phyloP scores from a whole-genome alignment of 2,888 invertebrate species.

The Ecdyonurus torrentis region DNA sequence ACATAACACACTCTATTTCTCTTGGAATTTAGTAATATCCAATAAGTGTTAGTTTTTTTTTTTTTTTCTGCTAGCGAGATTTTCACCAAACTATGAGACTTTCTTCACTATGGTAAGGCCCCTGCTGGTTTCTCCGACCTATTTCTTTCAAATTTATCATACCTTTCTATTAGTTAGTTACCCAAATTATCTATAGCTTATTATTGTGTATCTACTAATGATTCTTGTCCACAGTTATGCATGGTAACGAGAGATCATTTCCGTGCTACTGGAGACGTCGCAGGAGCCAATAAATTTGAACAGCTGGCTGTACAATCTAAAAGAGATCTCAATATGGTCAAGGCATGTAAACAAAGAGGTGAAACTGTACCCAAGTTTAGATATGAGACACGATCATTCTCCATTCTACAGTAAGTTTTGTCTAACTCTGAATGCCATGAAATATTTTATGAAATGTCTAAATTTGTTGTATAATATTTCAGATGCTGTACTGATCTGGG shows the following conservation, averaged over 20 bases:
- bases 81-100: too few relatives aligned
- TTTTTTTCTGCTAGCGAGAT: too few relatives aligned
- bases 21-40: too few relatives aligned
- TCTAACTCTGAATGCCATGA: not conserved
- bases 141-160: too few relatives aligned
- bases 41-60: too few relatives aligned
- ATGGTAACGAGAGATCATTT: slow-evolving; percentile 73
- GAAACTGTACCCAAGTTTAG: slow-evolving; percentile 34
- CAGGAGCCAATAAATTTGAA: slow-evolving; percentile 80
- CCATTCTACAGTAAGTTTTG: slow-evolving; percentile 60
- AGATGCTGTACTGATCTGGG: slow-evolving; percentile 79
- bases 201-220: too few relatives aligned
- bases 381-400: slow-evolving; percentile 50
- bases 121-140: too few relatives aligned
- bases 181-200: too few relatives aligned
- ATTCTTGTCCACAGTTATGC: slow-evolving; percentile 66
- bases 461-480: too few relatives aligned
- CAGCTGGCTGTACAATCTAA: slow-evolving; percentile 66
- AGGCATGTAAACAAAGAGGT: slow-evolving; percentile 29
- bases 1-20: too few relatives aligned
- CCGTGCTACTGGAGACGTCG: slow-evolving; percentile 74
- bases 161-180: too few relatives aligned
- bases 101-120: too few relatives aligned
- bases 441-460: not conserved
- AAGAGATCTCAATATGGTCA: slow-evolving; percentile 73